These are phyloP conservation scores for Hapalemur alaotrensis DNA, from an alignment of 2,797 vertebrate genomes.

Conservation along the genomic window DNA sequence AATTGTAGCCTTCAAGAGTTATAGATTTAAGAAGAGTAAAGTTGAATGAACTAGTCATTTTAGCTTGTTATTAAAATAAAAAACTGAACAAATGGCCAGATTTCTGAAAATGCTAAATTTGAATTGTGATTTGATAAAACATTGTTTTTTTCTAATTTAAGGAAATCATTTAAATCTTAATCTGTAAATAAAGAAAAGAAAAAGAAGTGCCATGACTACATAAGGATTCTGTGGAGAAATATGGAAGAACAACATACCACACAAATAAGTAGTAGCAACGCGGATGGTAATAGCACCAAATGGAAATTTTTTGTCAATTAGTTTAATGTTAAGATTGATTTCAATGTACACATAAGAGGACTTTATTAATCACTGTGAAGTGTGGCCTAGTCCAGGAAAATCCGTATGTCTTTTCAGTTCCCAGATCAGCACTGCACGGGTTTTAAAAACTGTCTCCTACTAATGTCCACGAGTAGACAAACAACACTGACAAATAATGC, in stretches of 20 bases:
- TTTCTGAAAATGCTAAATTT: constrained; percentile 21
- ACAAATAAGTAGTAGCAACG: constrained; percentile 12
- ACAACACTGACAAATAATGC: background rate
- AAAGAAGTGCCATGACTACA: background rate
- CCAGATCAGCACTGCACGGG: background rate
- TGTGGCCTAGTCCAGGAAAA: background rate
- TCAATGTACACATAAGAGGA: background rate
- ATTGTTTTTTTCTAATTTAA: background rate
- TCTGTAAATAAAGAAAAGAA: background rate
- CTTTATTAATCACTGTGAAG: constrained; percentile 20
- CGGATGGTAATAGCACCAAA: background rate
- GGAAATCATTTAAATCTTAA: constrained; percentile 27
- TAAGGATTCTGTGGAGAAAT: background rate
- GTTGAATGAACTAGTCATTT: background rate
- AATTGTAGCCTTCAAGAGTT: background rate
- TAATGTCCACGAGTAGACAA: background rate
- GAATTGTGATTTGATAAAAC: background rate
- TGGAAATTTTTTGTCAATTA: constrained; percentile 6
- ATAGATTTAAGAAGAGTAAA: background rate
- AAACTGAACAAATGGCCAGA: background rate
- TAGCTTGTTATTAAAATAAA: background rate
- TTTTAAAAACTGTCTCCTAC: constrained; percentile 10
- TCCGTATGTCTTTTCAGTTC: constrained; percentile 12
- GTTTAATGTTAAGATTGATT: constrained; percentile 51
- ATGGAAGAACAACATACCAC: background rate